phyloP scores from a whole-genome alignment of 1,140 invertebrate genomes.

The Euwallacea similis region DNA sequence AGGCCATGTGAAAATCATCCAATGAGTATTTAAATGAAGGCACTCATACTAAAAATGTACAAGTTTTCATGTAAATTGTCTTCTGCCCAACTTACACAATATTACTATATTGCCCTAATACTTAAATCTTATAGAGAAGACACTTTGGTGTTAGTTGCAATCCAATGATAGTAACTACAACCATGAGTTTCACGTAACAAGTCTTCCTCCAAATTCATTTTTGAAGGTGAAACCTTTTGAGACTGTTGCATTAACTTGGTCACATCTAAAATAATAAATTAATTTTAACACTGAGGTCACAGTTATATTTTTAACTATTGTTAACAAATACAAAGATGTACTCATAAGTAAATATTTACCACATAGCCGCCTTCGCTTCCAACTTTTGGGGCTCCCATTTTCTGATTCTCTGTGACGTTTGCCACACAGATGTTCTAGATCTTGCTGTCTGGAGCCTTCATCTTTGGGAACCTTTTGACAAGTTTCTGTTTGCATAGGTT shows the following conservation, averaged over 20 bases:
- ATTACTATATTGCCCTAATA: too few species aligned
- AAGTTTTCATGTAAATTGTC: background rate
- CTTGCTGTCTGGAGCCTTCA: background rate
- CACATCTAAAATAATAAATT: constrained; percentile 10
- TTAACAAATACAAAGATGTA: constrained; percentile 16
- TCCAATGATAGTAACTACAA: constrained; percentile 57
- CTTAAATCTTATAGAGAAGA: too few species aligned
- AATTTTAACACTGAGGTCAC: constrained; percentile 10
- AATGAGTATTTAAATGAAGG: background rate
- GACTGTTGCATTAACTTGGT: background rate
- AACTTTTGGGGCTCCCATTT: background rate
- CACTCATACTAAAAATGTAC: background rate
- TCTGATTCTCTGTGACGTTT: background rate
- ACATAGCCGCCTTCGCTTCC: constrained; percentile 36
- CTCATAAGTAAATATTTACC: constrained; percentile 30
- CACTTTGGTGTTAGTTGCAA: background rate
- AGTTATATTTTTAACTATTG: constrained; percentile 8
- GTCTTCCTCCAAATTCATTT: constrained; percentile 47
- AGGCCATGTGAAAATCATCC: too few species aligned
- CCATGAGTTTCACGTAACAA: constrained; percentile 59
- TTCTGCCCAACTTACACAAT: background rate
- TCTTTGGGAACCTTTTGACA: background rate
- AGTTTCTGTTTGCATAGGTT: constrained; percentile 31
- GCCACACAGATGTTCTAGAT: background rate
- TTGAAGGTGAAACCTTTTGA: constrained; percentile 4